A percentile compares a stretch with the other conserved stretches of the same genome.
Evolutionary conservation across 1,140 invertebrate genomes (phyloP).

Genomic region (Caenorhabditis latens): DNA sequence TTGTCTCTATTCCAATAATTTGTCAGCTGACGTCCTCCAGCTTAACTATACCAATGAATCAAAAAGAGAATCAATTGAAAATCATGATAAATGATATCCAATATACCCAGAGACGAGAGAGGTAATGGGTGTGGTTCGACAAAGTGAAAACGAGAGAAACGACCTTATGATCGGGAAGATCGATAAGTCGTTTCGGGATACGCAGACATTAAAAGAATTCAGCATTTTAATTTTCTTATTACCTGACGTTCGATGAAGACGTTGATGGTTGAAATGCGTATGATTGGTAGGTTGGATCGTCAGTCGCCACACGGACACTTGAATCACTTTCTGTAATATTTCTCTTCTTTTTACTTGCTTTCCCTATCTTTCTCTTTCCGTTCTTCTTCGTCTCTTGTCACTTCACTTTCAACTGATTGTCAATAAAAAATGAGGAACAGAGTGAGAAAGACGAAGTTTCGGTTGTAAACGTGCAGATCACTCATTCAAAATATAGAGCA

Average conservation of each 20-base stretch:
- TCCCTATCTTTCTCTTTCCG: background rate
- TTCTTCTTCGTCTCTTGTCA: constrained; percentile 17
- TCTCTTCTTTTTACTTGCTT: background rate
- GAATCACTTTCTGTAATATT: constrained; percentile 20
- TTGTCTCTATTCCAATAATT: no score
- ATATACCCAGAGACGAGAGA: background rate
- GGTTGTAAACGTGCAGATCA: constrained; percentile 1
- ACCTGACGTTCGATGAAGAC: constrained; percentile 36
- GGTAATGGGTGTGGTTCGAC: constrained; percentile 19
- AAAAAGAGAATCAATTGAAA: constrained; percentile 2
- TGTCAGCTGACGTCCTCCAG: no score
- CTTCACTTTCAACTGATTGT: constrained; percentile 45
- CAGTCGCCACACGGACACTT: constrained; percentile 50
- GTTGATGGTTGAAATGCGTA: constrained; percentile 41
- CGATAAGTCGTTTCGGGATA: constrained; percentile 6
- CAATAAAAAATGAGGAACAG: constrained; percentile 51
- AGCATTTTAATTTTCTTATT: background rate
- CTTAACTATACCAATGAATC: constrained; percentile 13
- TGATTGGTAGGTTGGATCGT: constrained; percentile 35
- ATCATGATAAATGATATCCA: constrained; percentile 31
- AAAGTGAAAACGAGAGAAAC: constrained; percentile 42
- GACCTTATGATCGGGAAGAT: constrained; percentile 46
- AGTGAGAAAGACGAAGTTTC: background rate
- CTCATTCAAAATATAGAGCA: background rate
- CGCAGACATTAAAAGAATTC: constrained; percentile 36